Base-by-base conservation (phyloP, 2,797 vertebrate species). In the Mallotus villosus region DNA sequence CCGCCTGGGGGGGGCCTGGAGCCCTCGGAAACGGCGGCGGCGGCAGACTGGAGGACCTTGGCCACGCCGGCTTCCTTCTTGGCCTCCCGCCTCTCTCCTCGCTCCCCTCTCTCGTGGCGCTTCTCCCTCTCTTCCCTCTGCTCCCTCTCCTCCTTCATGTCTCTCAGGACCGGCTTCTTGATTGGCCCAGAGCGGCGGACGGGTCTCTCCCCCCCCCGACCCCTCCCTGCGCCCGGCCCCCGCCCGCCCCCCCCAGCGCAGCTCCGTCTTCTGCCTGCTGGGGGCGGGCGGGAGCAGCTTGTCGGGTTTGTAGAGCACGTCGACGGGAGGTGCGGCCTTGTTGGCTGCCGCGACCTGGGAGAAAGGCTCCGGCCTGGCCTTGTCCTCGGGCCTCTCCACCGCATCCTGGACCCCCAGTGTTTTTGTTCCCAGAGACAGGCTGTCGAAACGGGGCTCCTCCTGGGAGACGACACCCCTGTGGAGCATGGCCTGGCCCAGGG, bases 81-180 rank as follows among this genome's bases (percentile, higher is more conserved):
- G 16, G 85, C n/a, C n/a, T n/a, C n/a, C n/a, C n/a, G 68, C 86
- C 72, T 76, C 78, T 93, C 88, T 21, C 68, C 94, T 86, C 88
- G 91, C 81, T 92, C 94, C 79, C 91, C 96, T 86, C 72, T 76
- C 78, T 93, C 95, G 70, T 88, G 95, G 82, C 86, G 91, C 73
- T 95, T 96, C 77, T 99, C 97, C 41, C 95, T 94, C 82, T 99
- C 97, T 80, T 95, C 95, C 77, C 98, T 92, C 81, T 98, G 95
- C 51, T 99, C 97, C 27, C 97, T 89, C 74, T 99, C 98, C 75
- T 98, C 97, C 84, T 98, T 99, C 97, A 99, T 99, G 81, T 99
- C 98, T 78, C 97, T 93, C 22, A 99, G 91, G 19, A 99, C 92
- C 6, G 98, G 98, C 70, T 99, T 99, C 85, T 99, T 99, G 86